These are phyloP conservation scores for Montipora capitata DNA, from an alignment of 92 coral and sea anemone genomes.

Conservation along the genomic window DNA sequence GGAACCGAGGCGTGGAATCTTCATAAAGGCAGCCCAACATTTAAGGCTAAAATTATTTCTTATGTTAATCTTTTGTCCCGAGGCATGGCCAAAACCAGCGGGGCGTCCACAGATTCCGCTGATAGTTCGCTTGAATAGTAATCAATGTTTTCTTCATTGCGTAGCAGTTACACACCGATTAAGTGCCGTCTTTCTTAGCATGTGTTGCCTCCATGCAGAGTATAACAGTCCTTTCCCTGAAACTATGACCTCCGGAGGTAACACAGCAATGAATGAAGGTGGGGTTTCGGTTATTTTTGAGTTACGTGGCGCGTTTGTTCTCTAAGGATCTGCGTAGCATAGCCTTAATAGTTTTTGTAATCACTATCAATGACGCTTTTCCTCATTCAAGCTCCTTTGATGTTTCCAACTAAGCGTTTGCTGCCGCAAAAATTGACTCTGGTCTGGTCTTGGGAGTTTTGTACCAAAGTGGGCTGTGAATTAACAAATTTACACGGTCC, in stretches of 20 bases:
- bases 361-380: too few species aligned
- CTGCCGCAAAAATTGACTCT: too few species aligned
- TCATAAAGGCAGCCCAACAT: too few species aligned
- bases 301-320: background rate
- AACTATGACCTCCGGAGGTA: background rate
- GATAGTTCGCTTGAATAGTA: slow-evolving; percentile 10
- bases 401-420: too few species aligned
- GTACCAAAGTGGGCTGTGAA: too few species aligned
- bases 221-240: slow-evolving; percentile 6
- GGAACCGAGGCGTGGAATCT: too few species aligned
- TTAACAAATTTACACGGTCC: too few species aligned
- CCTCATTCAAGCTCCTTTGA: too few species aligned
- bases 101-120: slow-evolving; percentile 1
- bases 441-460: too few species aligned
- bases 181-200: background rate
- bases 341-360: too few species aligned
- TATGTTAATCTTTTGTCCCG: background rate
- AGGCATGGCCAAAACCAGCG: background rate
- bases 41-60: background rate
- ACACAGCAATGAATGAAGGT: background rate
- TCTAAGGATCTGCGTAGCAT: too few species aligned
- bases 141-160: background rate
- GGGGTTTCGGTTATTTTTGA: background rate
- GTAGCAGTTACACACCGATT: background rate
- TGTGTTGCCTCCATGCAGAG: slow-evolving; percentile 15